Evolutionary conservation across 2,113 vertebrate species (phyloP), one percentile per base, ranked within the genome.

Genomic region (Antechinus stuartii): DNA sequence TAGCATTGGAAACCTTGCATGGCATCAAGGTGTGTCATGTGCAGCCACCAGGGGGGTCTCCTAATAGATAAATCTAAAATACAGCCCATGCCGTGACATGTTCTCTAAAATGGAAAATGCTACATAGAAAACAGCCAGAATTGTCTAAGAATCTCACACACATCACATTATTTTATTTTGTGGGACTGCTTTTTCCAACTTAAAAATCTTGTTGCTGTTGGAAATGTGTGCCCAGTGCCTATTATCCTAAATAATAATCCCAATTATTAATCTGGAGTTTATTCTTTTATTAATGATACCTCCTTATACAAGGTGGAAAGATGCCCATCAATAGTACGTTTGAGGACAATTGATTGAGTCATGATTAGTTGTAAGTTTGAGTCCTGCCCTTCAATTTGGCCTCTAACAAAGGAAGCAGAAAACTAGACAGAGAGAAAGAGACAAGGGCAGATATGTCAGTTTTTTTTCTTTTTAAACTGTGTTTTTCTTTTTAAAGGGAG

Each of bases 1-100:
- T 95, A 94, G 0, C 35, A 95, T 94, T 52, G 46, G 54, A 68
- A 54, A 27, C 93, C 68, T 92, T 96, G 56, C 11, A 42, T 89
- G 25, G 0, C 42, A 24, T 61, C 46, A 95, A 8, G 0, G 2
- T 22, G 19, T 68, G 1, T 50, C 89, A 47, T 90, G 42, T 49
- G 42, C 25, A 90, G 24, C 49, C 49, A 46, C 49, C 11, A 5
- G 46, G 49, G 89, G 61, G 26, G 84, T 47, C 42, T 90, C 49
- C 46, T 16, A 90, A 50, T 50, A 46, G 42, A 90, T 90, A 90
- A 90, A 90, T 46, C 49, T 50, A 90, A 50, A 46, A 90, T 90
- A 47, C 7, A 90, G 46, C 89, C 89, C 27, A 25, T 27, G 26
- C 49, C 23, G 8, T 50, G 89, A 49, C 26, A 27, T 8, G 26